A percentile compares a stretch with the other conserved stretches of the same genome.
These are phyloP conservation scores for Epinephelus moara DNA, from an alignment of 2,113 vertebrate genomes.

Conservation along the genomic window DNA sequence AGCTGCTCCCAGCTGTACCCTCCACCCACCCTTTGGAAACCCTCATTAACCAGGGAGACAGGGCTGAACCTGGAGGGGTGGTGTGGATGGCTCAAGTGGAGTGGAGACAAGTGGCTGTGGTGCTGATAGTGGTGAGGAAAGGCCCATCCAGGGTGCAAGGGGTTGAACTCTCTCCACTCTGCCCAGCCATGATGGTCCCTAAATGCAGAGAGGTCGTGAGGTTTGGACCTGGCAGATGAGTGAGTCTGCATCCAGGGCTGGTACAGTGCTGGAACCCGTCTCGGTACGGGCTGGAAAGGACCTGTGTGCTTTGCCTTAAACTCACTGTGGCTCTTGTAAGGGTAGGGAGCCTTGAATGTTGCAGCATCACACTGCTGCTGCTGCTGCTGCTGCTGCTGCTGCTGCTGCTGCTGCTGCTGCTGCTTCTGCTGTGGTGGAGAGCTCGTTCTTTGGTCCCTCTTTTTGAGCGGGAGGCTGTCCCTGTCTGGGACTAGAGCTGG, in stretches of 20 bases:
- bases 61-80: slow-evolving; percentile 47
- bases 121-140: slow-evolving; percentile 53
- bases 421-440: slow-evolving; percentile 41
- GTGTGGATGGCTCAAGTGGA: slow-evolving; percentile 33
- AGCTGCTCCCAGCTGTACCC: slow-evolving; percentile 53
- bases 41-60: slow-evolving; percentile 33
- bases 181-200: slow-evolving; percentile 63
- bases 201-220: slow-evolving; percentile 60
- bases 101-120: slow-evolving; percentile 19
- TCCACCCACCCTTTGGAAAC: slow-evolving; percentile 29
- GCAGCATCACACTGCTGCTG: slow-evolving; percentile 63
- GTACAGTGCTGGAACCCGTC: slow-evolving; percentile 63
- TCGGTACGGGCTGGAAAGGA: slow-evolving; percentile 58
- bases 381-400: slow-evolving; percentile 60
- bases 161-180: slow-evolving; percentile 57
- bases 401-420: slow-evolving; percentile 63
- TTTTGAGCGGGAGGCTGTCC: slow-evolving; percentile 80
- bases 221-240: slow-evolving; percentile 53
- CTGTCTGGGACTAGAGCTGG: slow-evolving; percentile 62
- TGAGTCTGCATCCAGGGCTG: slow-evolving; percentile 74
- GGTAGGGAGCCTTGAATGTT: slow-evolving; percentile 83
- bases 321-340: slow-evolving; percentile 70
- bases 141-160: slow-evolving; percentile 57
- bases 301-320: slow-evolving; percentile 53
- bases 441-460: slow-evolving; percentile 76